Percentiles rank a stretch among this genome's conserved stretches.
These are phyloP conservation scores for Dipodomys stephensi DNA, from an alignment of 2,113 vertebrate species.

Conservation along the genomic window DNA sequence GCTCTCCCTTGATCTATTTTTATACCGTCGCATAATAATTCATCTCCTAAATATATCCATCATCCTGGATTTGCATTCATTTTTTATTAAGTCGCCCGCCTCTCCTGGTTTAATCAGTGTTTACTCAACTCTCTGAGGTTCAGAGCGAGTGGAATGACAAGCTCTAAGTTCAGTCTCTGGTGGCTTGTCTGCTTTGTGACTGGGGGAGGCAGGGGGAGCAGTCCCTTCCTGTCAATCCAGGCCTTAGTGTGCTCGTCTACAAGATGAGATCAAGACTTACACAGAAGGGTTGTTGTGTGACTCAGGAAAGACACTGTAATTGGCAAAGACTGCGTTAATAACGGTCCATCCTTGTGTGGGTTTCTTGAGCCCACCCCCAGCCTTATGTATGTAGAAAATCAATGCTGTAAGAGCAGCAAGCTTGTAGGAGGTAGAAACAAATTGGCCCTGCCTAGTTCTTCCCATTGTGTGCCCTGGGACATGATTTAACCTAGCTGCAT, in stretches of 20 bases:
- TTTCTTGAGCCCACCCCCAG: background rate
- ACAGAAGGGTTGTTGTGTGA: background rate
- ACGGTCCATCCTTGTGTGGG: too few species aligned
- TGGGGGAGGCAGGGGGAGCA: background rate
- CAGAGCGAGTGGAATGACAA: background rate
- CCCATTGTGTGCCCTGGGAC: background rate
- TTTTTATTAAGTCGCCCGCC: constrained; percentile 51
- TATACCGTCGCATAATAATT: constrained; percentile 65
- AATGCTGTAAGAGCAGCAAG: background rate
- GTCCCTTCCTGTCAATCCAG: background rate
- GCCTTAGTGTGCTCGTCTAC: background rate
- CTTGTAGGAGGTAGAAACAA: background rate
- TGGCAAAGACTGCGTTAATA: background rate
- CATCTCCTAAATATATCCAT: constrained; percentile 69
- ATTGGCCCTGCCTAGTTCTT: background rate
- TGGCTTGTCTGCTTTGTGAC: background rate
- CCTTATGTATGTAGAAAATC: background rate
- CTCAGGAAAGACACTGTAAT: background rate
- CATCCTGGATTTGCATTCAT: constrained; percentile 60
- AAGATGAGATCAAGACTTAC: background rate
- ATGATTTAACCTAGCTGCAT: background rate
- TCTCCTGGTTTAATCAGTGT: constrained; percentile 27
- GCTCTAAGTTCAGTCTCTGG: background rate
- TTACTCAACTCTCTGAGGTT: background rate
- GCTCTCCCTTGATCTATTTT: constrained; percentile 72